Percentiles rank a stretch among this genome's conserved stretches.
Conservation (phyloP, 2,113 vertebrate genomes). For the Sturnus vulgaris region DNA sequence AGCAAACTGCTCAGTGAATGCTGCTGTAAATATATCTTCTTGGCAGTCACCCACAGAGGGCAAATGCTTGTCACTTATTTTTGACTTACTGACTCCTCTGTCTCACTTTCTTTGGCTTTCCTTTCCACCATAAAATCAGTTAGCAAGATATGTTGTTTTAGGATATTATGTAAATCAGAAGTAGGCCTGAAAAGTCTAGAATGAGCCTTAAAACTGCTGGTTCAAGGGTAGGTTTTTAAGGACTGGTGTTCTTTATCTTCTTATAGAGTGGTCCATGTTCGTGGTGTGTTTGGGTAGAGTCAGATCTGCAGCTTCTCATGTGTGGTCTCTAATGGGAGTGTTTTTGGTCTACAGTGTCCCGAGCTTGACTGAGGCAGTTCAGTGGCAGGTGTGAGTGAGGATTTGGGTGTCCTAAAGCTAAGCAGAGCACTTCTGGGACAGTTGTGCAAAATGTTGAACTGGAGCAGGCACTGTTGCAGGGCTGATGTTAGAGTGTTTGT, state of each 20-base stretch:
- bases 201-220: neutral
- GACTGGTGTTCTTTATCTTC: neutral
- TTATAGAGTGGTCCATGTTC: neutral
- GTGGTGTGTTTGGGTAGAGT: neutral
- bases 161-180: neutral
- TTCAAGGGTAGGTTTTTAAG: neutral
- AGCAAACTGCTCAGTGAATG: neutral
- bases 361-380: neutral
- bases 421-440: neutral
- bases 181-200: neutral
- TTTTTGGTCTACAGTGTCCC: neutral
- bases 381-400: neutral
- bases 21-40: neutral
- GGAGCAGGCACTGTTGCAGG: neutral
- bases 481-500: neutral
- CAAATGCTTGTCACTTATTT: neutral
- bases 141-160: neutral
- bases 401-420: neutral
- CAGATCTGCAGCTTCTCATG: neutral
- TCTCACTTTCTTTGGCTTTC: neutral
- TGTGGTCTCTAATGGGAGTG: neutral
- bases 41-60: neutral
- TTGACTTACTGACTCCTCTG: neutral
- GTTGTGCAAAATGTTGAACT: fast-evolving
- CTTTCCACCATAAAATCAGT: neutral